A percentile compares a stretch with the other conserved stretches of the same genome.
Evolutionary conservation across 2,888 invertebrate species (phyloP).

Genomic region (Callyntrura sp.): DNA sequence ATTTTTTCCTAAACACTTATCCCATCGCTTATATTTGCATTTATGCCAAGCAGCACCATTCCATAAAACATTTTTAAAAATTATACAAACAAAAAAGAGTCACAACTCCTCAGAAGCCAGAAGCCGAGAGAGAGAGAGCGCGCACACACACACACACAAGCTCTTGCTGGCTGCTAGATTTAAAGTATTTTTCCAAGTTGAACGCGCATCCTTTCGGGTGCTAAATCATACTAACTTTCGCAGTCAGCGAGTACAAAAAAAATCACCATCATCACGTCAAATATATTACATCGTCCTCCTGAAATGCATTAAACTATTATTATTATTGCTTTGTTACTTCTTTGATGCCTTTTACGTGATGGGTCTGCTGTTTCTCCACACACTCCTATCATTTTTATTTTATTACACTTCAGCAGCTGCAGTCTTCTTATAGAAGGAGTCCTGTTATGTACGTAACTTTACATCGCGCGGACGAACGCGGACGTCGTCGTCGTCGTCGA

Average conservation of each 20-base stretch:
- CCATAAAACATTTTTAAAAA: too few species aligned
- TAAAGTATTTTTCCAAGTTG: too few species aligned
- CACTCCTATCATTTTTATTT: too few species aligned
- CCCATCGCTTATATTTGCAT: too few species aligned
- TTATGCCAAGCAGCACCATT: too few species aligned
- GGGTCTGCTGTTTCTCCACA: background rate
- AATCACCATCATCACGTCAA: background rate
- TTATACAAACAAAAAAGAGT: background rate
- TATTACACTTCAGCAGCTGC: background rate
- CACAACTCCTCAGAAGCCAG: too few species aligned
- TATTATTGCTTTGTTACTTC: slow-evolving; percentile 21
- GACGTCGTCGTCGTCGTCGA: too few species aligned
- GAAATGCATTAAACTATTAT: slow-evolving; percentile 6
- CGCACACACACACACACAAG: too few species aligned
- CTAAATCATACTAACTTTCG: background rate
- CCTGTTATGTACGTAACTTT: background rate
- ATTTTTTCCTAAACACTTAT: too few species aligned
- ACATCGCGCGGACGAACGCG: background rate
- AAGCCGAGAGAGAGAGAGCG: too few species aligned
- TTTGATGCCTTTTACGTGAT: background rate
- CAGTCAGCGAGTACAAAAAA: background rate
- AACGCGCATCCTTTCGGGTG: slow-evolving; percentile 16
- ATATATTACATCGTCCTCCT: background rate
- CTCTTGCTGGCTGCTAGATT: too few species aligned
- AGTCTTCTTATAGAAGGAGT: background rate